Conservation (phyloP, 1,140 invertebrate genomes). For the Papilio polytes region DNA sequence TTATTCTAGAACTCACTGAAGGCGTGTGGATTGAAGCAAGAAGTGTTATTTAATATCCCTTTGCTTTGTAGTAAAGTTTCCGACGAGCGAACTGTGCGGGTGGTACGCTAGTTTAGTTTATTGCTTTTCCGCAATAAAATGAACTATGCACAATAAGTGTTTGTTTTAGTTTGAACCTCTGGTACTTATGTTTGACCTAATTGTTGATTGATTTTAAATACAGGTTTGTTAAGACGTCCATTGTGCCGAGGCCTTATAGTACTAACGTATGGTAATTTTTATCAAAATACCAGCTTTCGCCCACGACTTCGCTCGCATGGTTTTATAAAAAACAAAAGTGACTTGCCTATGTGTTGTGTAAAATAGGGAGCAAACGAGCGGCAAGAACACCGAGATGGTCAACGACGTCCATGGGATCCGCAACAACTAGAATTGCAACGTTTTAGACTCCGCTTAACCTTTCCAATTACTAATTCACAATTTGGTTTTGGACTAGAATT, state of each 20-base stretch:
- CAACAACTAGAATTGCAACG: too few relatives aligned
- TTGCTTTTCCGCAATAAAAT: constrained; percentile 15
- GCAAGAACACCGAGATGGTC: too few relatives aligned
- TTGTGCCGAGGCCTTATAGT: background rate
- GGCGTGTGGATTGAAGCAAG: background rate
- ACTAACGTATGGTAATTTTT: background rate
- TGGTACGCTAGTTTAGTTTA: constrained; percentile 13
- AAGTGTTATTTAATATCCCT: constrained; percentile 7
- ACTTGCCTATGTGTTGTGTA: too few relatives aligned
- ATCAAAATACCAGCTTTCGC: too few relatives aligned
- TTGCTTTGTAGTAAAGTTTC: constrained; percentile 11
- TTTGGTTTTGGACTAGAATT: background rate
- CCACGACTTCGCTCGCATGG: too few relatives aligned
- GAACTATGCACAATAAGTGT: constrained; percentile 18
- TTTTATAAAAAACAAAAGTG: too few relatives aligned
- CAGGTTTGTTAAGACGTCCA: background rate
- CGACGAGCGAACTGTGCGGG: background rate
- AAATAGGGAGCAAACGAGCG: too few relatives aligned
- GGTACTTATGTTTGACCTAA: background rate
- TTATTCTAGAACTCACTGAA: background rate
- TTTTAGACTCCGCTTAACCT: background rate
- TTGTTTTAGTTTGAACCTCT: constrained; percentile 2
- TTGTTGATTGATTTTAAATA: background rate
- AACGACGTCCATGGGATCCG: too few relatives aligned
- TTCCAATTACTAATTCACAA: background rate